Evolutionary conservation across 1,140 invertebrate genomes (phyloP), one percentile per base, ranked within the genome.

Genomic region (Aphis craccivora): DNA sequence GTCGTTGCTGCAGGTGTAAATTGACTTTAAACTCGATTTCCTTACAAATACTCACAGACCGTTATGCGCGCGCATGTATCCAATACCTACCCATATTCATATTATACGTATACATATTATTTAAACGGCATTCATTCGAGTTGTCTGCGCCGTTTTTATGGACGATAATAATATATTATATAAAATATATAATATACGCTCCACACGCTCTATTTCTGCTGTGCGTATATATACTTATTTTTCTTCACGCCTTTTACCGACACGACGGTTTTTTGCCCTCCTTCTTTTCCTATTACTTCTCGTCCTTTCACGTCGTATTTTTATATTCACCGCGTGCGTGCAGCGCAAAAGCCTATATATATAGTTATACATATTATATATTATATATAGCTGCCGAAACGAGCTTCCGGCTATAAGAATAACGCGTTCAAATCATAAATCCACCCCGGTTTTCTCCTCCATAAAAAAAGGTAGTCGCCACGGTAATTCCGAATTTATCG

Each of bases 401-500:
- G 55, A 60, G 90, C 55, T 91, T 91, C 90, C 90, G 90, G 90
- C 53, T 45, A 76, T 67, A 91, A 40, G 40, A 91, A 60, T 76
- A 91, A 76, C 67, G 67, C 55, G 55, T 91, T 91, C 20, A 67
- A 67, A 91, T 91, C 51, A 76, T 91, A 91, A 91, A 91, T 91
- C 90, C 90, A 91, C 90, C 40, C 22, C 37, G 35, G 55, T 51
- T 91, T 91, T 76, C 40, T 91, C 90, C 60, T 76, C 14, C 60
- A 76, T 76, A 76, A 76, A 76, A 67, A 91, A 91, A 91, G 20
- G 55, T 76, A 43, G 55, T 67, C 90, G 37, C 90, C 23, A 76
- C 60, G 55, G 90, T 76, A 91, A 91, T 91, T 91, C 90, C 55
- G 40, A 91, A 91, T 91, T 91, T 91, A 76, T 91, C 90, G 90